These are phyloP conservation scores for Psephotus haematonotus DNA, from an alignment of 2,113 vertebrate genomes.

Conservation along the genomic window DNA sequence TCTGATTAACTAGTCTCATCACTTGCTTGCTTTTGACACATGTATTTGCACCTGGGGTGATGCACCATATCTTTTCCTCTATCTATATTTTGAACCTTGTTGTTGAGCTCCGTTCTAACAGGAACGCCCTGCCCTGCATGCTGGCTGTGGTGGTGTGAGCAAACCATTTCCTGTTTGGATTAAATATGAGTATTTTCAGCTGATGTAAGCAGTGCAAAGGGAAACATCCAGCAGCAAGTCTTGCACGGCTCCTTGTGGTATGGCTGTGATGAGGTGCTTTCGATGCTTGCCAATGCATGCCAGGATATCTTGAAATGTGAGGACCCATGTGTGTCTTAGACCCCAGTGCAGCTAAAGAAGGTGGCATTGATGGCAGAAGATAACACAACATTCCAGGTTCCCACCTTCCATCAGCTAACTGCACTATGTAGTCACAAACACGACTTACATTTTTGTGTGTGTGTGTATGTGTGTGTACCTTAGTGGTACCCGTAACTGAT, in stretches of 20 bases:
- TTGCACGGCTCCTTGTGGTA: conserved; percentile 38
- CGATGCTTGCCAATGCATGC: neutral
- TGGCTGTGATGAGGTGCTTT: neutral
- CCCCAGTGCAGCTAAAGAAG: neutral
- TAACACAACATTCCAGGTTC: neutral
- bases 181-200: conserved; percentile 55
- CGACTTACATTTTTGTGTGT: neutral
- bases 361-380: neutral
- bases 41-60: neutral
- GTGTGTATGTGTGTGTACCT: neutral
- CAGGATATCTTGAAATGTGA: neutral
- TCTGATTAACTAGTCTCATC: neutral
- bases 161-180: conserved; percentile 54
- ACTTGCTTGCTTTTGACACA: neutral
- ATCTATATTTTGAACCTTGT: conserved; percentile 40
- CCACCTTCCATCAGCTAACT: neutral
- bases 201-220: neutral
- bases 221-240: conserved; percentile 59
- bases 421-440: neutral
- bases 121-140: neutral
- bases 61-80: neutral
- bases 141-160: conserved; percentile 11
- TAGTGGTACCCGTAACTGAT: neutral
- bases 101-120: neutral
- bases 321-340: neutral